These are phyloP conservation scores for Sebastes vulpes DNA, from an alignment of 2,797 vertebrate species.

Conservation along the genomic window DNA sequence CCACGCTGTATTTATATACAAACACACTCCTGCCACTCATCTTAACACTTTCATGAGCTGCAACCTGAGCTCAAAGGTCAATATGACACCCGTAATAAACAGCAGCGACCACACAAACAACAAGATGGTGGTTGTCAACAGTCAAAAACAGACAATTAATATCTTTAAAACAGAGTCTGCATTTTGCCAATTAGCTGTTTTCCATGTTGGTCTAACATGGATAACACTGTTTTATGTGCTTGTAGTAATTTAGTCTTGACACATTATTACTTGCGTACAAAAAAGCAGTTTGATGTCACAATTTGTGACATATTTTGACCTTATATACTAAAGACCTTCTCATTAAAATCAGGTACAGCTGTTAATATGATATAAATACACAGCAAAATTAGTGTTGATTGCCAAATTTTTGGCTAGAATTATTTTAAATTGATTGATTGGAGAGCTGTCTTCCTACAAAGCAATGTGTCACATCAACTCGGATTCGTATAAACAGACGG, in stretches of 20 bases:
- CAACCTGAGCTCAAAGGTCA: slow-evolving; percentile 58
- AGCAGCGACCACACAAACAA: not conserved
- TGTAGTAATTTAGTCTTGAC: not conserved
- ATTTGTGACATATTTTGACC: not conserved
- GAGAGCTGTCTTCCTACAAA: not conserved
- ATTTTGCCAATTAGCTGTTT: not conserved
- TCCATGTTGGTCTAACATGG: not conserved
- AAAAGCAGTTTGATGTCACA: not conserved
- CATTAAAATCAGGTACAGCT: not conserved
- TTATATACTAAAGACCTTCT: not conserved
- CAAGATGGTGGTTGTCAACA: not conserved
- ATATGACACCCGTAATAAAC: slow-evolving; percentile 25
- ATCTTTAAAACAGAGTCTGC: not conserved
- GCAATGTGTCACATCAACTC: not conserved
- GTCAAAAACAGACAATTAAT: not conserved
- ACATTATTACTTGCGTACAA: not conserved
- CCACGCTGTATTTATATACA: slow-evolving; percentile 14
- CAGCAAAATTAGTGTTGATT: not conserved
- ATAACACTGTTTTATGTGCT: not conserved
- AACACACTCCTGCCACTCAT: not conserved
- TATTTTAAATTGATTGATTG: not conserved
- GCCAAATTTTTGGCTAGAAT: not conserved
- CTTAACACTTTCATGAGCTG: not conserved
- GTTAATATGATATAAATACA: not conserved
- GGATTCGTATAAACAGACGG: not conserved